Base-by-base conservation (phyloP, 2,888 invertebrate genomes). In the Abscondita cerata region DNA sequence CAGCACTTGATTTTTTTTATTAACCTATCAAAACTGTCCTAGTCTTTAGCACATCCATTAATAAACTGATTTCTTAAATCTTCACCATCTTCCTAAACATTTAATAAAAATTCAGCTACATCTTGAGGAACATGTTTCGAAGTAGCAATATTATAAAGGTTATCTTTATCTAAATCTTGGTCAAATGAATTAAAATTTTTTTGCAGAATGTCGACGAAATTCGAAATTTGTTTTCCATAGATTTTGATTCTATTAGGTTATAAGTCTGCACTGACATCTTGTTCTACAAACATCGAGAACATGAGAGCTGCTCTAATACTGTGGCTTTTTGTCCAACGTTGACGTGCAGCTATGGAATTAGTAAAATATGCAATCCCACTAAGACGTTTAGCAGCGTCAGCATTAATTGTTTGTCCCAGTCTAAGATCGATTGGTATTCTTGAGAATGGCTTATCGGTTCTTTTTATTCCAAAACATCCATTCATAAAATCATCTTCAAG, bases 331-430 rank as follows among this genome's bases (percentile, higher is more conserved):
- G 31, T 9, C 31, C 31, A 31, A 9, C 31, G 31, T 31, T 31
- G 31, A 31, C 9, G 31, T 31, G 31, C 9, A 6, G 31, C 31
- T 31, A 31, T 6, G 9, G 31, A n/a, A n/a, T n/a, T n/a, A n/a
- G n/a, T n/a, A n/a, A n/a, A n/a, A n/a, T n/a, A n/a, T n/a, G n/a
- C n/a, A n/a, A n/a, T n/a, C n/a, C n/a, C n/a, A n/a, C n/a, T n/a
- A n/a, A n/a, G n/a, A n/a, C n/a, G n/a, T n/a, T n/a, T n/a, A n/a
- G n/a, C n/a, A n/a, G n/a, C n/a, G n/a, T n/a, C n/a, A n/a, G n/a
- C n/a, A n/a, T n/a, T 68, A 20, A 67, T 69, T 36, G 67, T 71
- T 18, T 52, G 51, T 51, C 65, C 74, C 11, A n/a, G 70, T 72
- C 52, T 68, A 13, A 31, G 54, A 9, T 31, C n/a, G 9, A 31